Evolutionary conservation across 2,113 vertebrate species (phyloP), one percentile per base, ranked within the genome.

Genomic region (Otis tarda): DNA sequence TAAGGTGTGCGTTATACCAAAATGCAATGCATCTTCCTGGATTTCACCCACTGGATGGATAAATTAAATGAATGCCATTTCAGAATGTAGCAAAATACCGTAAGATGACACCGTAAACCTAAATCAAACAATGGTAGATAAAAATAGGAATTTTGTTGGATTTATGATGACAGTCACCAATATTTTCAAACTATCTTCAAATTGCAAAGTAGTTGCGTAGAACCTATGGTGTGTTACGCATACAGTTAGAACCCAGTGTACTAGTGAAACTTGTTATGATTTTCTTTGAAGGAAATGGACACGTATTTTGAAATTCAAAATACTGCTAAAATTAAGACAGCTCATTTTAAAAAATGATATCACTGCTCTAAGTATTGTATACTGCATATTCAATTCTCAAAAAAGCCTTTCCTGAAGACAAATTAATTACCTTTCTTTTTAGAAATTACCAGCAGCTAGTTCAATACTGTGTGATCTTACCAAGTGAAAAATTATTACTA

Each of bases 391-490:
- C 82, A 71, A 3, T 69, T 93, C 33, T 47, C 57, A 88, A 85
- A 15, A 82, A 35, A 76, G 37, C 57, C 95, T 95, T 93, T 97
- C 49, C 94, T 67, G 57, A 96, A 94, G 92, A 94, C 67, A 37
- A 89, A 69, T 94, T 96, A 97, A 98, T 97, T 97, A 96, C 87
- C 88, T 96, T 95, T 95, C 85, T 31, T 82, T 96, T 97, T 87
- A 88, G 85, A 94, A 96, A 84, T 41, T 92, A 95, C 92, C 75
- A 93, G 80, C 49, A 78, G 91, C 78, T 89, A 95, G 89, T 95
- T 97, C 87, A 95, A 79, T 68, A 83, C 89, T 86, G 59, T 94
- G 87, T 83, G 90, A 91, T 88, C 84, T 90, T 96, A 89, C 94
- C 94, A 94, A 95, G 93, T 90, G 90, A 91, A 89, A 97, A 97